phyloP scores from a whole-genome alignment of 2,888 invertebrate species.

The Stegana nigrithorax region DNA sequence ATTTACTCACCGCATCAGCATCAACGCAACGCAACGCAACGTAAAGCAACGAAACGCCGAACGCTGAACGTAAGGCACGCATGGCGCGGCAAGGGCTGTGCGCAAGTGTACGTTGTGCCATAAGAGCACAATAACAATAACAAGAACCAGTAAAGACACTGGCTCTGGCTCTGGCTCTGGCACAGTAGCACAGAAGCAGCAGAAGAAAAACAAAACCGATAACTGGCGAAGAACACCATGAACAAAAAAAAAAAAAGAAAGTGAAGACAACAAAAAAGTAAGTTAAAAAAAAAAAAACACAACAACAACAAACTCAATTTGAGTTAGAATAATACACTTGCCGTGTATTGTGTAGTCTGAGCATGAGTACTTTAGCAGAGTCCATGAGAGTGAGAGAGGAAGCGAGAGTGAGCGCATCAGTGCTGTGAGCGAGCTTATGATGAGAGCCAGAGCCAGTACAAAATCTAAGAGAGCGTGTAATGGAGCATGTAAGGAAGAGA shows the following conservation, averaged over 20 bases:
- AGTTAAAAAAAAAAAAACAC: conserved; percentile 1
- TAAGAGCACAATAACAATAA: not conserved
- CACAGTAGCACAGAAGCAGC: not conserved
- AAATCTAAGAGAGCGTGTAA: not conserved
- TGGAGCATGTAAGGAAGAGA: not conserved
- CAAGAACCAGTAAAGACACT: no score
- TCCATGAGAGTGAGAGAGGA: conserved; percentile 13
- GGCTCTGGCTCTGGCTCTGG: no score
- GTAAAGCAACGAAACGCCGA: not conserved
- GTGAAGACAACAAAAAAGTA: no score
- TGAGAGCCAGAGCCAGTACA: not conserved
- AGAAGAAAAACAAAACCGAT: conserved; percentile 11
- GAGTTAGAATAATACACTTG: not conserved
- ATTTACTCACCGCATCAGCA: conserved; percentile 23
- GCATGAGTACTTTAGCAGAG: no score
- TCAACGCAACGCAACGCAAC: no score
- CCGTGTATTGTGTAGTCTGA: no score
- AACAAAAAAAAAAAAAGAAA: no score
- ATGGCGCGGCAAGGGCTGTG: not conserved
- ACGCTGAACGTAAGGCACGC: not conserved
- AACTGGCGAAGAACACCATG: no score
- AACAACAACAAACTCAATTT: not conserved
- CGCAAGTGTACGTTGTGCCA: not conserved
- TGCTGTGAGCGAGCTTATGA: not conserved
- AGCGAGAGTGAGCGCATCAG: conserved; percentile 16